These are phyloP conservation scores for Brachionus asplanchnoidis DNA, from an alignment of 1,140 invertebrate species.

Conservation along the genomic window DNA sequence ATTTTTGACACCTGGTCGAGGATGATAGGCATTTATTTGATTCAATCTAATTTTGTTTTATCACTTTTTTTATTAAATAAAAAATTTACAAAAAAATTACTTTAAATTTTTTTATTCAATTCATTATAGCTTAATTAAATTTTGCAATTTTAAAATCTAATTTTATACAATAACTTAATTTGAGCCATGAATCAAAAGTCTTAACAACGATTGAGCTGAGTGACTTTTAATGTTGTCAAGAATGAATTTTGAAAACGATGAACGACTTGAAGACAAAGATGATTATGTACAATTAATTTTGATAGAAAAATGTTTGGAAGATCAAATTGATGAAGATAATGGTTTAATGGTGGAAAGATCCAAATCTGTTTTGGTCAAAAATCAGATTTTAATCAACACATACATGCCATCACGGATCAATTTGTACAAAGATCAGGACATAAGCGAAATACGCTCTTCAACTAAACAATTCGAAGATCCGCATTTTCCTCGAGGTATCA, in stretches of 20 bases:
- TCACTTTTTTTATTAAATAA: background rate
- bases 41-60: background rate
- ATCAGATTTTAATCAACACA: background rate
- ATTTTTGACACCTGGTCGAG: background rate
- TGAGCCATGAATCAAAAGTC: background rate
- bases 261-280: background rate
- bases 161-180: background rate
- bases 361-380: background rate
- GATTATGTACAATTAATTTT: background rate
- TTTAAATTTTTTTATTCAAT: background rate
- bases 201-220: background rate
- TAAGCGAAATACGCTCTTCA: background rate
- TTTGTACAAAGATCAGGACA: conserved; percentile 18
- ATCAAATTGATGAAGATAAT: background rate
- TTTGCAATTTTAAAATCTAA: background rate
- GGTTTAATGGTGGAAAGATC: background rate
- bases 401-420: background rate
- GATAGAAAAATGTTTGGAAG: background rate
- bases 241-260: background rate
- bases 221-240: background rate
- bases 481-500: background rate
- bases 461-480: background rate
- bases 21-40: background rate
- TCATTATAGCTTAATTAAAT: background rate
- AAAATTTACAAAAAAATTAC: background rate